Evolutionary conservation across 2,888 invertebrate genomes (phyloP).

Genomic region (Nysson spinosus): DNA sequence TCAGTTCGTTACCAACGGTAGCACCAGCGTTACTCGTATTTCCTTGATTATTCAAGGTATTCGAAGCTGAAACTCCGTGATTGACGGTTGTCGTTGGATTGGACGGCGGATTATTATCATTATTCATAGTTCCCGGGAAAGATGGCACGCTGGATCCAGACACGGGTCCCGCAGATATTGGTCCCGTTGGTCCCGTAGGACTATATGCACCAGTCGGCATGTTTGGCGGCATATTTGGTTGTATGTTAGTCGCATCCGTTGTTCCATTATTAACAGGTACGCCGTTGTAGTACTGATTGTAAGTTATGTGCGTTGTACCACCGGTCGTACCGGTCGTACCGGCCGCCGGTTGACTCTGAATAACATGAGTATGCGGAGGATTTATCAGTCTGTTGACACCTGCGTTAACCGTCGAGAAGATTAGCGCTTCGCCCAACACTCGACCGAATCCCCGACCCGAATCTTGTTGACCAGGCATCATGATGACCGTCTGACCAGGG

Average conservation of each 20-base stretch:
- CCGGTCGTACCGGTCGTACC: too few species aligned
- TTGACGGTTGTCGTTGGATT: too few species aligned
- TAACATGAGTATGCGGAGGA: slow-evolving; percentile 42
- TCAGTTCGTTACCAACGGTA: slow-evolving; percentile 6
- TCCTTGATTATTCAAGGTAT: neutral
- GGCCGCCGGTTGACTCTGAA: slow-evolving; percentile 14
- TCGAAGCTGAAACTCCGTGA: too few species aligned
- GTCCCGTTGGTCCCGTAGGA: too few species aligned
- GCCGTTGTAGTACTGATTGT: slow-evolving; percentile 58
- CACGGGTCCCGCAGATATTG: too few species aligned
- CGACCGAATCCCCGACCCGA: slow-evolving; percentile 59
- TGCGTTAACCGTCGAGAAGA: slow-evolving; percentile 63
- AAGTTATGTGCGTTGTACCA: slow-evolving; percentile 57
- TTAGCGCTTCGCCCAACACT: slow-evolving; percentile 63
- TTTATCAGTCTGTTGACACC: slow-evolving; percentile 63
- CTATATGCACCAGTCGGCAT: slow-evolving; percentile 5
- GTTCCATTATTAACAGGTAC: slow-evolving; percentile 16
- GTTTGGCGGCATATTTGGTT: slow-evolving; percentile 10
- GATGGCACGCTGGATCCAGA: too few species aligned
- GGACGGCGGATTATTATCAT: too few species aligned
- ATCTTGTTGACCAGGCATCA: slow-evolving; percentile 46
- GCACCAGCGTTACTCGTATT: slow-evolving; percentile 12
- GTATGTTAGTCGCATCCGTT: neutral
- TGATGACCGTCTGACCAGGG: slow-evolving; percentile 61
- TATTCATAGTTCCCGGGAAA: too few species aligned